Conservation (phyloP, 2,888 invertebrate species). For the Diarsia rubi region DNA sequence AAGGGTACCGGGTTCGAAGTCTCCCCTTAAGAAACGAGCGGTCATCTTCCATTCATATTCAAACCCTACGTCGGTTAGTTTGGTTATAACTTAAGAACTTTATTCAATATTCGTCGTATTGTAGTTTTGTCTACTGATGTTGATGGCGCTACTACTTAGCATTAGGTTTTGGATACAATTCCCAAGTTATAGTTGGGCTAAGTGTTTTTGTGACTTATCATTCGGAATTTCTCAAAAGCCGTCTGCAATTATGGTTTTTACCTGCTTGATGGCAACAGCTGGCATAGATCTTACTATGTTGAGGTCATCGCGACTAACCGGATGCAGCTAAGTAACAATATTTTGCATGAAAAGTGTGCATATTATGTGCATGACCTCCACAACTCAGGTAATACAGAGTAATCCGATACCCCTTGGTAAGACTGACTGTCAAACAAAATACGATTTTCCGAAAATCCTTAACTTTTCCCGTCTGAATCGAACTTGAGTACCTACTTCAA, state of each 20-base stretch:
- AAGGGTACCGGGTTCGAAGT: conserved; percentile 32
- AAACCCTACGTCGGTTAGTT: background rate
- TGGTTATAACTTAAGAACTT: background rate
- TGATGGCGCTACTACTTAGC: background rate
- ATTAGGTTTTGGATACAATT: background rate
- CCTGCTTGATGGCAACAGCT: background rate
- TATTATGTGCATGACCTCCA: no score
- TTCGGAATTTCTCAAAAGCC: background rate
- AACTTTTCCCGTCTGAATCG: background rate
- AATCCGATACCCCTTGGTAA: no score
- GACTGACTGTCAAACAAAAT: no score
- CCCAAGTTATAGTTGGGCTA: background rate
- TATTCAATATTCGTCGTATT: background rate
- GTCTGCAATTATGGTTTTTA: background rate
- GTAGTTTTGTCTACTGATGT: background rate
- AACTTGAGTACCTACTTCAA: conserved; percentile 4
- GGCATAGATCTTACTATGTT: background rate
- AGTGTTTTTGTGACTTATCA: background rate
- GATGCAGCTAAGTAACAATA: no score
- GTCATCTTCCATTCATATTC: conserved; percentile 8
- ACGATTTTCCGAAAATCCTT: background rate
- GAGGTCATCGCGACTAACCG: no score
- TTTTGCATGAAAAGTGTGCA: no score
- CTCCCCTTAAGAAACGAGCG: background rate
- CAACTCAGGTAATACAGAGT: no score